Conservation (phyloP, 2,113 vertebrate genomes). For the Psilopsiagon aymara region DNA sequence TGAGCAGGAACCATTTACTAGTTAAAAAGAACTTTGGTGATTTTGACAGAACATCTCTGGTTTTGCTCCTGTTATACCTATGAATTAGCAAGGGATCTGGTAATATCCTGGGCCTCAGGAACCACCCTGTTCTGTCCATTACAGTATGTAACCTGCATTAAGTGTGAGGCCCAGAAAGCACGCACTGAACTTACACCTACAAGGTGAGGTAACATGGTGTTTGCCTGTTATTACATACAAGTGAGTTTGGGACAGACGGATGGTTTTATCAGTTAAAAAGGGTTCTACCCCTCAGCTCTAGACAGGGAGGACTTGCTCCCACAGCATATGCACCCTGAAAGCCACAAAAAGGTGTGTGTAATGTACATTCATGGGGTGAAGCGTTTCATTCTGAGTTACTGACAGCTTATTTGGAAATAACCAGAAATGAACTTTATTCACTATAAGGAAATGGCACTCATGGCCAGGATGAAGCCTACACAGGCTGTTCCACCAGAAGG, state of each 20-base stretch:
- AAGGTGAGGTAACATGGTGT: background rate
- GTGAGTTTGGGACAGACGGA: background rate
- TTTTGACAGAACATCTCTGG: background rate
- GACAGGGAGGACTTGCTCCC: background rate
- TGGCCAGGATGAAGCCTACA: background rate
- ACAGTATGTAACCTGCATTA: background rate
- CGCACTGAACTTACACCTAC: background rate
- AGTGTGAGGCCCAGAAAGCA: background rate
- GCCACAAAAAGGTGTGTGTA: background rate
- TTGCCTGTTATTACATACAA: rapidly evolving
- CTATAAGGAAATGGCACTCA: background rate
- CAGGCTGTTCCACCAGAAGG: background rate
- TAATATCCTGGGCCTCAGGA: background rate
- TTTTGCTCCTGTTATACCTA: background rate
- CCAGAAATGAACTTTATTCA: background rate
- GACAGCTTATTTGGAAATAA: background rate
- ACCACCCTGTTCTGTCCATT: background rate
- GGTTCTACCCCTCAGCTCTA: background rate
- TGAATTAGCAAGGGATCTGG: background rate
- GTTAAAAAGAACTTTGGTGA: background rate
- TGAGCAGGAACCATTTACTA: background rate
- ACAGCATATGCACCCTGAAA: background rate
- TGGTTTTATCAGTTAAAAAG: background rate
- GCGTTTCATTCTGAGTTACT: rapidly evolving
- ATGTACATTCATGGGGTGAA: background rate